phyloP scores from a whole-genome alignment of 2,888 invertebrate genomes.

The Cinara cedri region DNA sequence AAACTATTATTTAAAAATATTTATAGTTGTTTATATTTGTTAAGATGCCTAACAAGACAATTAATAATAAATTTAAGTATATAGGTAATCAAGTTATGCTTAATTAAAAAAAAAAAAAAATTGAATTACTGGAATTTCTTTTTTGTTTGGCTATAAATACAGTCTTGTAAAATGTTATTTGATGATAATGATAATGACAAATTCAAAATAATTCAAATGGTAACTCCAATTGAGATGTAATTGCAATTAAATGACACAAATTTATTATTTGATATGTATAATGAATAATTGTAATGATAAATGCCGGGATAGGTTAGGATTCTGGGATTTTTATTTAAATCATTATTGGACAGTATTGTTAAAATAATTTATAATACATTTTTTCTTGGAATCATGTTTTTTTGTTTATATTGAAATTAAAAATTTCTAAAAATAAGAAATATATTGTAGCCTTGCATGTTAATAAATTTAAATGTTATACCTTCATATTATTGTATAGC shows the following conservation, averaged over 20 bases:
- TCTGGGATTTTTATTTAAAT: not conserved
- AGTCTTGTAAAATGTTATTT: constrained; percentile 22
- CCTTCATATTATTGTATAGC: no score
- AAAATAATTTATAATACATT: no score
- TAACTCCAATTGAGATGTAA: constrained; percentile 9
- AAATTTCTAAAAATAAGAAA: no score
- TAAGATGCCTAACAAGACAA: not conserved
- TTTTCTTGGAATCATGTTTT: no score
- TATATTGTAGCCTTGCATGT: no score
- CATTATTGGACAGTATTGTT: not conserved
- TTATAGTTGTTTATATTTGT: not conserved
- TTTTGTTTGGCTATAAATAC: constrained; percentile 7
- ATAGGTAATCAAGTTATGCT: not conserved
- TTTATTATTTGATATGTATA: constrained; percentile 42
- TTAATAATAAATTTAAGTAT: constrained; percentile 9
- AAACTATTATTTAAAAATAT: constrained; percentile 9
- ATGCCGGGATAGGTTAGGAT: not conserved
- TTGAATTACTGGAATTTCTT: not conserved
- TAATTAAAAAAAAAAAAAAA: not conserved
- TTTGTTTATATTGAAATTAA: no score
- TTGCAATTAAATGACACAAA: not conserved
- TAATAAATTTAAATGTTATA: no score
- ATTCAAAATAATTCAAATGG: constrained; percentile 11
- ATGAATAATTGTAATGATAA: constrained; percentile 5
- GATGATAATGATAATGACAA: constrained; percentile 2